Percentiles rank a stretch among this genome's conserved stretches.
Evolutionary conservation across 2,888 invertebrate species (phyloP).

Genomic region (Amblyjoppa proteus): DNA sequence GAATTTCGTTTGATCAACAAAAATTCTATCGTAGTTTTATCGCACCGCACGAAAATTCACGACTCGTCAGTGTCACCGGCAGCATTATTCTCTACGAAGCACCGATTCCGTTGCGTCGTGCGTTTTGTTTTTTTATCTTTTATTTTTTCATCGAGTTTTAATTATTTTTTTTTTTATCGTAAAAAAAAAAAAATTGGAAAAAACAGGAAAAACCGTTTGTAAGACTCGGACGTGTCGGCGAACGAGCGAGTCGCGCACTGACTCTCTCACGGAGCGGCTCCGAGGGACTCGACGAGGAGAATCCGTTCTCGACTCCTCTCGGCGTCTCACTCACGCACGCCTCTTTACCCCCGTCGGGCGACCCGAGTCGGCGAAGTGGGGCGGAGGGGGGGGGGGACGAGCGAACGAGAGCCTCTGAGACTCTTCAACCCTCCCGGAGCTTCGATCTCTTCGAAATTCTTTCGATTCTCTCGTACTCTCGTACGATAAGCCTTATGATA

Average conservation of each 20-base stretch:
- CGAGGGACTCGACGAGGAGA: slow-evolving; percentile 24
- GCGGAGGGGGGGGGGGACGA: slow-evolving; percentile 37
- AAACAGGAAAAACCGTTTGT: slow-evolving; percentile 12
- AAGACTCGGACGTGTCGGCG: slow-evolving; percentile 45
- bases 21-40: slow-evolving; percentile 42
- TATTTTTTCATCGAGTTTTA: background rate
- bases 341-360: slow-evolving; percentile 18
- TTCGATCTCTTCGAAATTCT: slow-evolving; percentile 43
- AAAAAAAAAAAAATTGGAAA: background rate
- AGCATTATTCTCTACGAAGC: slow-evolving; percentile 42
- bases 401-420: slow-evolving; percentile 30
- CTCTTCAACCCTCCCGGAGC: slow-evolving; percentile 34
- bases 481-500: no score
- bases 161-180: background rate
- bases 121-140: background rate
- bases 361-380: slow-evolving; percentile 16
- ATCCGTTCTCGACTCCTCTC: slow-evolving; percentile 20
- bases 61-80: slow-evolving; percentile 62
- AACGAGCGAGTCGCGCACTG: slow-evolving; percentile 79
- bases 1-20: slow-evolving; percentile 10
- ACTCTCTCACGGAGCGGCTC: slow-evolving; percentile 64
- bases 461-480: background rate
- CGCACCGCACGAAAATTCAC: slow-evolving; percentile 65
- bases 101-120: slow-evolving; percentile 7
- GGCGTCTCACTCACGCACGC: slow-evolving; percentile 24